Percentiles rank a stretch among this genome's conserved stretches.
These are phyloP conservation scores for Propithecus perrieri DNA, from an alignment of 2,797 vertebrate genomes.

Conservation along the genomic window DNA sequence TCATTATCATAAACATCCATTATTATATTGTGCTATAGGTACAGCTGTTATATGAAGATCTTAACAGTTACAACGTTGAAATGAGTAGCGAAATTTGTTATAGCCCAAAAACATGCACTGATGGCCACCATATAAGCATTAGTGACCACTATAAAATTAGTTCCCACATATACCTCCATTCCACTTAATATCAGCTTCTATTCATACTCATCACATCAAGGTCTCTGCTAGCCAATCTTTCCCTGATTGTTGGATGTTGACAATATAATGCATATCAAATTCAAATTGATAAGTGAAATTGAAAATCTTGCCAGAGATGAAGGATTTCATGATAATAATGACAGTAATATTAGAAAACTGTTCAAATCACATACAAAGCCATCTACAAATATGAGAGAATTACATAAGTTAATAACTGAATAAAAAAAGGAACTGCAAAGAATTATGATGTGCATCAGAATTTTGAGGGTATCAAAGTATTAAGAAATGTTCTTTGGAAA, in stretches of 20 bases:
- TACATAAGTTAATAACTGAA: neutral
- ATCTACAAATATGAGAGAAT: neutral
- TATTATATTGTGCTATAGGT: neutral
- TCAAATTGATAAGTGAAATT: neutral
- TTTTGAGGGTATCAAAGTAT: slow-evolving; percentile 5
- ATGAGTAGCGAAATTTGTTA: neutral
- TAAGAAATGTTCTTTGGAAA: neutral
- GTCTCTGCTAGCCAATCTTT: neutral
- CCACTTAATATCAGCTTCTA: neutral
- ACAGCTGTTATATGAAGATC: neutral
- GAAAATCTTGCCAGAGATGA: slow-evolving; percentile 32
- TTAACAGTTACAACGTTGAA: neutral
- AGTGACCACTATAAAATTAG: neutral
- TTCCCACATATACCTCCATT: neutral
- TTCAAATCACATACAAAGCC: neutral
- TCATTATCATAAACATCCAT: neutral
- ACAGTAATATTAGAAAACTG: neutral
- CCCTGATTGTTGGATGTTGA: neutral
- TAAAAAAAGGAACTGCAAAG: neutral
- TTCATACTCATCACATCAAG: neutral
- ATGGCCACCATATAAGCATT: neutral
- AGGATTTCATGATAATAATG: neutral
- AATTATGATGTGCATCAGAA: neutral
- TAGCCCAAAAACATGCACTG: neutral
- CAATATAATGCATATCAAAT: neutral